A percentile compares a stretch with the other conserved stretches of the same genome.
Conservation (phyloP, 2,113 vertebrate species). For the Electrona antarctica region DNA sequence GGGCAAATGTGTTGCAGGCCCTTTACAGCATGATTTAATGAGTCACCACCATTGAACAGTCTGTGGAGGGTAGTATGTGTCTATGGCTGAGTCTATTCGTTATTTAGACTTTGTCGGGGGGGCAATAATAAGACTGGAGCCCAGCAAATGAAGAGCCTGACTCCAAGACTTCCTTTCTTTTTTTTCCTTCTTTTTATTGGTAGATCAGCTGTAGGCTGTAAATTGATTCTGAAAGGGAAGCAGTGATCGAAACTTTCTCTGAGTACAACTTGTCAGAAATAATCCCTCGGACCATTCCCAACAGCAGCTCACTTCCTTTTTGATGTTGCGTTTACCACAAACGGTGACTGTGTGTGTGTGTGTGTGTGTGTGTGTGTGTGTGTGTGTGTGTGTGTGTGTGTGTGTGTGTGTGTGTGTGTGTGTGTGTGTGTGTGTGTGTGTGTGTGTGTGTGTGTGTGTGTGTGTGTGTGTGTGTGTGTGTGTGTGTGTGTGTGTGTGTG, state of each 20-base stretch:
- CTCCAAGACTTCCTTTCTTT: too few relatives aligned
- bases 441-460: too few relatives aligned
- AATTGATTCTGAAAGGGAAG: background rate
- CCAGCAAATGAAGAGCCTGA: background rate
- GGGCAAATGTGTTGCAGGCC: conserved; percentile 21
- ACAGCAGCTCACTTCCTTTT: too few relatives aligned
- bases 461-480: too few relatives aligned
- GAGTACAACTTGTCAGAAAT: background rate
- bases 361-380: too few relatives aligned
- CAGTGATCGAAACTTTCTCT: background rate
- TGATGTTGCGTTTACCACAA: too few relatives aligned
- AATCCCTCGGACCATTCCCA: background rate
- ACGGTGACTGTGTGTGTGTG: too few relatives aligned
- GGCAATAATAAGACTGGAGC: background rate
- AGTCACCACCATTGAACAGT: background rate
- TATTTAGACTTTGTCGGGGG: background rate
- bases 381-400: too few relatives aligned
- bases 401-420: too few relatives aligned
- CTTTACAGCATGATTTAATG: conserved; percentile 1
- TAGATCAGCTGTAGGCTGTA: background rate
- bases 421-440: too few relatives aligned
- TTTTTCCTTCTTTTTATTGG: too few relatives aligned
- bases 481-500: too few relatives aligned
- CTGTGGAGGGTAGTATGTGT: background rate
- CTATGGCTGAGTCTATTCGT: background rate